Conservation (phyloP, 2,888 invertebrate genomes). For the Drosophila affinis region DNA sequence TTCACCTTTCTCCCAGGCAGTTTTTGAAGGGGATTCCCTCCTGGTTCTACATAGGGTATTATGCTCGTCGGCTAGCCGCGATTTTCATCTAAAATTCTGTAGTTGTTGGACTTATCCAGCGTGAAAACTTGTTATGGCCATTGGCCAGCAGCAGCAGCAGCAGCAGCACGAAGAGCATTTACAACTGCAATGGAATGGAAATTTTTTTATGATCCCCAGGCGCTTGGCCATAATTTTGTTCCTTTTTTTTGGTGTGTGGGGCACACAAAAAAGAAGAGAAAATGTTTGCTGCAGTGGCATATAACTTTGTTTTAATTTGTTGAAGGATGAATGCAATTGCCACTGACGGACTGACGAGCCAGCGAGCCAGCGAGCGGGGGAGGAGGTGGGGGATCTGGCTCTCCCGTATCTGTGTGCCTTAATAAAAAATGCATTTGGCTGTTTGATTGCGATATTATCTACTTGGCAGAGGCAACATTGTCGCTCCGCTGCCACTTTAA, state of each 20-base stretch:
- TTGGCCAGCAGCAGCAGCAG: constrained; percentile 13
- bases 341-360: constrained; percentile 29
- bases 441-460: constrained; percentile 70
- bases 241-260: constrained; percentile 14
- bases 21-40: background rate
- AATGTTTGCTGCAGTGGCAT: constrained; percentile 34
- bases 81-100: background rate
- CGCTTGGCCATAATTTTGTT: constrained; percentile 50
- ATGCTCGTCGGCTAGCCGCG: background rate
- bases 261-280: constrained; percentile 1
- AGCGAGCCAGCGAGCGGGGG: too few relatives aligned
- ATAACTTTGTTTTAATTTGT: constrained; percentile 67
- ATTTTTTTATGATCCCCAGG: constrained; percentile 64
- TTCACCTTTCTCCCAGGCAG: background rate
- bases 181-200: constrained; percentile 64
- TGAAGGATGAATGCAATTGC: constrained; percentile 48
- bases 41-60: background rate
- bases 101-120: constrained; percentile 31
- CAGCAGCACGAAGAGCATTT: constrained; percentile 51
- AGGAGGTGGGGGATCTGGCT: background rate
- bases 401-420: constrained; percentile 49
- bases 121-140: constrained; percentile 44
- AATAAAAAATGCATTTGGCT: constrained; percentile 68
- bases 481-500: constrained; percentile 22
- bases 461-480: constrained; percentile 27